These are phyloP conservation scores for Caenorhabditis uteleia DNA, from an alignment of 2,888 invertebrate species.

Conservation along the genomic window DNA sequence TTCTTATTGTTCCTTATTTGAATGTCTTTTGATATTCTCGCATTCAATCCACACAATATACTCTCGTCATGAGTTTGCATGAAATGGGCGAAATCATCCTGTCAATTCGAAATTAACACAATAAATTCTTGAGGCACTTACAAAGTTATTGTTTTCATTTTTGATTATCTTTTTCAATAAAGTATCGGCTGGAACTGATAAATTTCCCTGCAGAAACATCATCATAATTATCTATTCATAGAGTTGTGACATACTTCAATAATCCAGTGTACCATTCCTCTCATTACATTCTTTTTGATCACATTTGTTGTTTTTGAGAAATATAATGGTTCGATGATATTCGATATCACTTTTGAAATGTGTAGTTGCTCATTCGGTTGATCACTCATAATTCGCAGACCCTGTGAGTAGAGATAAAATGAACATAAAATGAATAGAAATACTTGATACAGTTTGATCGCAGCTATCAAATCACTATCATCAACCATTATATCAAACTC, in stretches of 20 bases:
- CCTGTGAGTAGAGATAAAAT: not conserved
- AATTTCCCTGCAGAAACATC: slow-evolving; percentile 11
- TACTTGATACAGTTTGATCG: slow-evolving; percentile 21
- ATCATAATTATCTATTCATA: too few relatives aligned
- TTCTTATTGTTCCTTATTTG: slow-evolving; percentile 1
- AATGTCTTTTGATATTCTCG: slow-evolving; percentile 14
- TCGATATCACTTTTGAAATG: slow-evolving; percentile 12
- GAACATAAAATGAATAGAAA: not conserved
- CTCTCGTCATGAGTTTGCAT: slow-evolving; percentile 30
- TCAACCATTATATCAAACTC: slow-evolving; percentile 16
- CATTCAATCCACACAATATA: slow-evolving; percentile 29
- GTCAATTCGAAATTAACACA: not conserved
- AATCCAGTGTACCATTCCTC: slow-evolving; percentile 34
- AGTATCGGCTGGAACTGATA: slow-evolving; percentile 32
- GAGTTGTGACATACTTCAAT: slow-evolving; percentile 5
- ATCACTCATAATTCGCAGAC: slow-evolving; percentile 24
- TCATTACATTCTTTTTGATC: slow-evolving; percentile 10
- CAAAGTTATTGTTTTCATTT: slow-evolving; percentile 26
- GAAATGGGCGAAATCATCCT: slow-evolving; percentile 32
- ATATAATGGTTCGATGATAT: slow-evolving; percentile 28
- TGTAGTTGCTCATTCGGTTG: slow-evolving; percentile 30
- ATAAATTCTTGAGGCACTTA: not conserved
- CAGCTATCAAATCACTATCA: slow-evolving; percentile 29
- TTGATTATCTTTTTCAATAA: slow-evolving; percentile 14
- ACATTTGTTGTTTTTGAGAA: slow-evolving; percentile 13